Conservation (phyloP, 2,888 invertebrate genomes). For the Diadromus collaris region DNA sequence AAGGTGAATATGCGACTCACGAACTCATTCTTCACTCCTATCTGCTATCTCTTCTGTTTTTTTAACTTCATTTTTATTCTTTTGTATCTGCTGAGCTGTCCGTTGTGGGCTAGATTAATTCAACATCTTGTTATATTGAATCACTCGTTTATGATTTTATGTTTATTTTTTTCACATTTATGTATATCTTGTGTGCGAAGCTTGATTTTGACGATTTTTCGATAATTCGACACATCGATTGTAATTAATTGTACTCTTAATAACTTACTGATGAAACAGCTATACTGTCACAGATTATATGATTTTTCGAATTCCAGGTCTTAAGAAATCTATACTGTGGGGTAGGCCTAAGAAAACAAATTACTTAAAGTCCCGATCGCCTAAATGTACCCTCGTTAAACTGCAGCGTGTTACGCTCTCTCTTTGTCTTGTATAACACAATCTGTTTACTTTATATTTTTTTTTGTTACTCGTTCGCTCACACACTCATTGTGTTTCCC, state of each 20-base stretch:
- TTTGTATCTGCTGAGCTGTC: not conserved
- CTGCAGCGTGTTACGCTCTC: conserved; percentile 30
- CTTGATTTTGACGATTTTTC: not conserved
- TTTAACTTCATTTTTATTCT: conserved; percentile 7
- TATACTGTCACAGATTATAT: conserved; percentile 74
- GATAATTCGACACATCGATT: not conserved
- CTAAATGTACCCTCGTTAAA: conserved; percentile 50
- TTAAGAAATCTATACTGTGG: conserved; percentile 77
- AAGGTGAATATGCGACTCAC: conserved; percentile 74
- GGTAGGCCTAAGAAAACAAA: conserved; percentile 71
- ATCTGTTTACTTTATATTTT: not conserved
- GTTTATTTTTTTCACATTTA: not conserved
- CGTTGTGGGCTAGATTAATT: conserved; percentile 9
- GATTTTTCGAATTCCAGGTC: conserved; percentile 78
- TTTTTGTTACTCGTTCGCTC: not conserved
- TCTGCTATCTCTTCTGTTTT: conserved; percentile 1
- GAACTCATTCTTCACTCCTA: not conserved
- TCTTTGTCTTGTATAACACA: conserved; percentile 17
- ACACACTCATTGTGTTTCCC: conserved; percentile 4
- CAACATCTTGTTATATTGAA: not conserved
- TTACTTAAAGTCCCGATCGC: conserved; percentile 57
- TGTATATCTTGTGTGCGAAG: not conserved
- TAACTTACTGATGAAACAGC: conserved; percentile 56
- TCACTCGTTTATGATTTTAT: not conserved
- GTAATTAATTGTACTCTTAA: conserved; percentile 44